Percentiles rank a stretch among this genome's conserved stretches.
These are phyloP conservation scores for Drosophila pseudotakahashii DNA, from an alignment of 2,888 invertebrate genomes.

Conservation along the genomic window DNA sequence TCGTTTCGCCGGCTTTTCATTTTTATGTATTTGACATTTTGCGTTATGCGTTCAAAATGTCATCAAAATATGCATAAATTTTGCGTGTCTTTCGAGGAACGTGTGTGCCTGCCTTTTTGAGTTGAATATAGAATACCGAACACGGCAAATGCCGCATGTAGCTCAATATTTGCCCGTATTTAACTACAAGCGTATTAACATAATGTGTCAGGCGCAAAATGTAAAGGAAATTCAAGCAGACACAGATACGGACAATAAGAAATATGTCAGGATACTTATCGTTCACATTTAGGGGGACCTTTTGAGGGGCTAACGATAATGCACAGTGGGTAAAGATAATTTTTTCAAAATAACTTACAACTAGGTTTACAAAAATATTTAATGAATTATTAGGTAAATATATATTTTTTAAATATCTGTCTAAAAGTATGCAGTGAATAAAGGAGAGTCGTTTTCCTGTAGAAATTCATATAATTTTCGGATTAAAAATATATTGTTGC, in stretches of 20 bases:
- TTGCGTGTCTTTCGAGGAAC: constrained; percentile 16
- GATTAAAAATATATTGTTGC: too few species aligned
- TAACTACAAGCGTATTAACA: constrained; percentile 69
- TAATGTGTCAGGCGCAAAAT: constrained; percentile 63
- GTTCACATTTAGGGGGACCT: neutral
- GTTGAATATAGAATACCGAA: constrained; percentile 6
- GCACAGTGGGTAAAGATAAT: constrained; percentile 16
- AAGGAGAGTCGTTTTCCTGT: too few species aligned
- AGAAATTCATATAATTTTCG: too few species aligned
- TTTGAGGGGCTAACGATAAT: constrained; percentile 25
- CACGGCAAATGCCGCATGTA: constrained; percentile 20
- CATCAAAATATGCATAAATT: constrained; percentile 68
- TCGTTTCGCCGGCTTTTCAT: constrained; percentile 40
- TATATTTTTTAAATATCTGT: too few species aligned
- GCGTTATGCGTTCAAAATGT: constrained; percentile 60
- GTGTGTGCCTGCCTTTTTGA: constrained; percentile 21
- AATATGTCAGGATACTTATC: constrained; percentile 5
- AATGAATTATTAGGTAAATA: too few species aligned
- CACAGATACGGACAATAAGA: constrained; percentile 11
- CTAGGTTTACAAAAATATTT: too few species aligned
- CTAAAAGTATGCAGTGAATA: too few species aligned
- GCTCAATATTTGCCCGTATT: constrained; percentile 71
- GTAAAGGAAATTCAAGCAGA: constrained; percentile 28
- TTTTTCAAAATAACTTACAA: too few species aligned
- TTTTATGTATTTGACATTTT: constrained; percentile 72